Percentiles rank a stretch among this genome's conserved stretches.
Evolutionary conservation across 1,140 invertebrate species (phyloP).

Genomic region (Drosophila kohkoa): DNA sequence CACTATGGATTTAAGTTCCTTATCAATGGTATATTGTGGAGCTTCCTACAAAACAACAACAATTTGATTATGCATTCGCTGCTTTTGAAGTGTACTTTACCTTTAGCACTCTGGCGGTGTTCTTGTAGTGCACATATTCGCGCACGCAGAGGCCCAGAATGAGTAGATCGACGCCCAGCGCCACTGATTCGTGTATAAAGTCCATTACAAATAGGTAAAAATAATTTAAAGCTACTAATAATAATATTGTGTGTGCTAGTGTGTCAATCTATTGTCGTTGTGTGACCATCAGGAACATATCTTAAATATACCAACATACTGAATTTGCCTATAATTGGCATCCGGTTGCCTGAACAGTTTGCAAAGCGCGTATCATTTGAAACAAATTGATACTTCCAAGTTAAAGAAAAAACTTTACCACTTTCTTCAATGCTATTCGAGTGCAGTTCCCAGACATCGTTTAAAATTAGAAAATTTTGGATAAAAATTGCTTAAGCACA

Average conservation of each 20-base stretch:
- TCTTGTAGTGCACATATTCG: constrained; percentile 90
- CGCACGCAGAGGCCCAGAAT: constrained; percentile 89
- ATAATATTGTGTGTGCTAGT: not conserved
- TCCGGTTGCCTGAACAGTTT: too few relatives aligned
- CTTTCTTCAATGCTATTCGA: too few relatives aligned
- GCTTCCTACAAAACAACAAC: constrained; percentile 86
- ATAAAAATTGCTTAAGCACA: not conserved
- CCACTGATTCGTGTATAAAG: constrained; percentile 87
- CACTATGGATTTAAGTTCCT: constrained; percentile 87
- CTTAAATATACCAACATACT: too few relatives aligned
- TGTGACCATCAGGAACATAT: too few relatives aligned
- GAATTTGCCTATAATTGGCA: not conserved
- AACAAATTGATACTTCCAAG: too few relatives aligned
- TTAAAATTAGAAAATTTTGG: too few relatives aligned
- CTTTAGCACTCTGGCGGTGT: constrained; percentile 88
- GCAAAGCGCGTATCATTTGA: too few relatives aligned
- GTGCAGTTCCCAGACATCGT: too few relatives aligned
- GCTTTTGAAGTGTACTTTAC: constrained; percentile 80
- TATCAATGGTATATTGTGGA: constrained; percentile 88
- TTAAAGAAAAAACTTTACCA: too few relatives aligned
- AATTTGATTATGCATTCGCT: constrained; percentile 13
- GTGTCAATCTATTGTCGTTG: too few relatives aligned
- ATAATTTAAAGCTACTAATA: constrained; percentile 19
- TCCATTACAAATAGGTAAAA: constrained; percentile 63
- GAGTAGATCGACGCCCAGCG: constrained; percentile 89